Base-by-base conservation (phyloP, 2,797 vertebrate genomes). In the Synanceia verrucosa region DNA sequence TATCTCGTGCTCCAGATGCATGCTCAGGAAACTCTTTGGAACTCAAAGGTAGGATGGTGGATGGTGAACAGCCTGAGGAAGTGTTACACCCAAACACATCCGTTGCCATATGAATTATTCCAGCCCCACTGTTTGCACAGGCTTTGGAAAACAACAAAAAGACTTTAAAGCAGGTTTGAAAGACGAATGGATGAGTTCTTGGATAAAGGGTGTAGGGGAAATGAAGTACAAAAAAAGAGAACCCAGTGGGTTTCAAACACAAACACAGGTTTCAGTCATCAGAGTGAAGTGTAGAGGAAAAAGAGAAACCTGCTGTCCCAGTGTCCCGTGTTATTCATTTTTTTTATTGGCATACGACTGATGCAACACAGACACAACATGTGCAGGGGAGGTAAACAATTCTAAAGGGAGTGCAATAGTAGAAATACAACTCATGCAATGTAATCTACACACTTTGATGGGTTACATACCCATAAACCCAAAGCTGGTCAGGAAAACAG, bases 21-120 rank as follows among this genome's bases (percentile, higher is more conserved):
- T 51, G 62, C 65, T 76, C 58, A 39, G 70, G 74, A 85, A 82
- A 71, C 48, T 51, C 61, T 77, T 44, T 85, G 61, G 78, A 88
- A 73, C 58, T 65, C 65, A 84, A 76, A 82, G 76, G 72, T 68
- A 75, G 76, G 73, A 58, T 29, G 51, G 70, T 65, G 73, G 65
- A 85, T 52, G 72, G 68, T 71, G 70, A 71, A 86, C 28, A 82
- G 76, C 85, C 84, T 5, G 66, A 81, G 86, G 86, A 87, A 53
- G 47, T 65, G 78, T 81, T 82, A 41, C 73, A 87, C 70, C 73
- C 70, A 90, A 85, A 88, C 79, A 52, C 65, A 78, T 83, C 79
- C 76, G 81, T 76, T 81, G 79, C 64, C 52, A 41, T 65, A 87
- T 89, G 77, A 90, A 89, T 91, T 88, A 88, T 89, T 90, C 76